phyloP scores from a whole-genome alignment of 2,888 invertebrate genomes.

The Himalopsyche tibetana region DNA sequence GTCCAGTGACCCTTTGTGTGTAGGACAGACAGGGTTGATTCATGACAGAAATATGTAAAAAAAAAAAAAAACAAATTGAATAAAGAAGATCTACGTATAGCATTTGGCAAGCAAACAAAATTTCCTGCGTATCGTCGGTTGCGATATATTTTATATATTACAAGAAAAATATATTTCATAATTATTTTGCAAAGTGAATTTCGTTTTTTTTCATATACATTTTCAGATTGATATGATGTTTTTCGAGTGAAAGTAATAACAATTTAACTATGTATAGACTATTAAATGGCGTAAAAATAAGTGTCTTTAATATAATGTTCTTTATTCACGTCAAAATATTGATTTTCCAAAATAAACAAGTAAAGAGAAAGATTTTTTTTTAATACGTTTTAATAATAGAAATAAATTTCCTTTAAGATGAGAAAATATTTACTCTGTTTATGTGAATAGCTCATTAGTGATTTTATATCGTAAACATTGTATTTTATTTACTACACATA shows the following conservation, averaged over 20 bases:
- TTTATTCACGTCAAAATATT: not conserved
- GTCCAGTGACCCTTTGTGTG: not conserved
- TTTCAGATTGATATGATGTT: no score
- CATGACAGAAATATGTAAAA: not conserved
- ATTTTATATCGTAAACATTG: conserved; percentile 8
- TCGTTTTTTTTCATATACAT: no score
- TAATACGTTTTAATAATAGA: not conserved
- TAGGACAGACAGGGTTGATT: not conserved
- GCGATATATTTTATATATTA: no score
- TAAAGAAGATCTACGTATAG: no score
- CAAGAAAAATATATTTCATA: no score
- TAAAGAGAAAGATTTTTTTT: not conserved
- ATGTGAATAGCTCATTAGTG: conserved; percentile 28
- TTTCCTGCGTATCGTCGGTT: no score
- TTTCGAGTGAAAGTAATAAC: no score
- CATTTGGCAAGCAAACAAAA: no score
- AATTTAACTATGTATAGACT: no score
- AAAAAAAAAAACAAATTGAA: not conserved
- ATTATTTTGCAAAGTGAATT: no score
- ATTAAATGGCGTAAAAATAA: no score
- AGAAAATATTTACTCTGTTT: not conserved
- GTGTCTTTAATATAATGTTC: no score
- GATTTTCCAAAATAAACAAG: not conserved
- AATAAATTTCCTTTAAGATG: conserved; percentile 2
- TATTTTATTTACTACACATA: not conserved